Base-by-base conservation (phyloP, 2,888 invertebrate genomes). In the Poecilobothrus nobilitatus region DNA sequence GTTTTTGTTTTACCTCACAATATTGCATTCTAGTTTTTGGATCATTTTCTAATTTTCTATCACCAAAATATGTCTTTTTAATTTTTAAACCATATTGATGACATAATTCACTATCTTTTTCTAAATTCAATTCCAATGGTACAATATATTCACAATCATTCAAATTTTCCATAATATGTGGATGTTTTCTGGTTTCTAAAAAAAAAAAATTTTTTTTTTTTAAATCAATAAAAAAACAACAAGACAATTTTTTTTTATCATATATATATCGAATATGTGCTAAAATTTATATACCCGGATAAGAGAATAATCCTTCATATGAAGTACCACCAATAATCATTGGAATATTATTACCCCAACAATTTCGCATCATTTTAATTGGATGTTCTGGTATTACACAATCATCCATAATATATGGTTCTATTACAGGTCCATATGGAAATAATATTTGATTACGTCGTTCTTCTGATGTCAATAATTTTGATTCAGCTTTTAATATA, bases 321-420 rank as follows among this genome's bases (percentile, higher is more conserved):
- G 81, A 79, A 44, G 76, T 78, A 21, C 77, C 79, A 0, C 82
- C 81, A 22, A 80, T 72, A 69, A 82, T 75, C 34, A 80, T 72
- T 15, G 82, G 81, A 66, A 82, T 75, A 1, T 74, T 72, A 66
- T 76, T 77, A 67, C 81, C 77, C 82, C 82, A 82, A 1, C 77
- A 74, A 5, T 73, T 75, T 41, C 75, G 71, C 72, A 78, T 73
- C 66, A 79, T 62, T 65, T 77, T 72, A 5, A 73, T 68, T 0
- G 78, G 78, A 12, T 75, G 65, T 33, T 75, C 75, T 0, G 73
- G 71, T 1, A 81, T 72, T 10, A 82, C 75, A 10, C 79, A 78
- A n/a, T 80, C 76, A 1, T 76, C 75, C 0, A 76, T 76, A 8
- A 67, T 67, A 27, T 81, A 82, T 0, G 81, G 79, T 63, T 82